phyloP scores from a whole-genome alignment of 2,888 invertebrate species.

The Macroteleia sp. region DNA sequence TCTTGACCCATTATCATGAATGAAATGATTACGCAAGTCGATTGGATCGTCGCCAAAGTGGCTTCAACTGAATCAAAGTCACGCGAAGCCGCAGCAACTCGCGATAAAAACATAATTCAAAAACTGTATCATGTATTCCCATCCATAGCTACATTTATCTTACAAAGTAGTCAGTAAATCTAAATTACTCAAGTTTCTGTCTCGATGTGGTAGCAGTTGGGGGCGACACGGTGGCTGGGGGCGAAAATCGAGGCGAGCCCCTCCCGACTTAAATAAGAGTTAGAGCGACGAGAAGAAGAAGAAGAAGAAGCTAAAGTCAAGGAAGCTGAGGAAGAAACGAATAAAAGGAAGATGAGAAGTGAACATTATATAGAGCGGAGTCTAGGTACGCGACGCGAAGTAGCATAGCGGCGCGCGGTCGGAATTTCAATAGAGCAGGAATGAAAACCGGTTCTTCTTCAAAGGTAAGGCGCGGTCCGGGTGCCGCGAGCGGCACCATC shows the following conservation, averaged over 20 bases:
- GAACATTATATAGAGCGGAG: slow-evolving; percentile 57
- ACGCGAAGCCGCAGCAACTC: slow-evolving; percentile 23
- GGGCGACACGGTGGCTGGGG: too few relatives aligned
- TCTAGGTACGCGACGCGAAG: slow-evolving; percentile 48
- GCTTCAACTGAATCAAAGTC: slow-evolving; percentile 38
- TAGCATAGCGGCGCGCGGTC: slow-evolving; percentile 37
- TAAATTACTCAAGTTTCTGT: slow-evolving; percentile 62
- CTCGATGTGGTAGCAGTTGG: too few relatives aligned
- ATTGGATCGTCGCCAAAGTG: slow-evolving; percentile 57
- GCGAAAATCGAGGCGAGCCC: too few relatives aligned
- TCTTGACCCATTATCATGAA: slow-evolving; percentile 51
- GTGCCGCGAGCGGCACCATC: slow-evolving; percentile 55
- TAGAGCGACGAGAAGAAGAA: too few relatives aligned
- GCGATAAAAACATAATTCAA: slow-evolving; percentile 58
- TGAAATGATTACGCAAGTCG: slow-evolving; percentile 38
- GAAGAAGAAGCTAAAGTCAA: too few relatives aligned
- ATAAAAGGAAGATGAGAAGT: too few relatives aligned
- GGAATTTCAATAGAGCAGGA: slow-evolving; percentile 78
- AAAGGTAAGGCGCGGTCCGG: slow-evolving; percentile 53
- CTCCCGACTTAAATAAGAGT: too few relatives aligned
- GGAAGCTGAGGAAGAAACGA: too few relatives aligned
- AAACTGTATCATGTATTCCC: slow-evolving; percentile 60
- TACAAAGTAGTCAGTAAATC: slow-evolving; percentile 61
- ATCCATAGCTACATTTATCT: slow-evolving; percentile 56
- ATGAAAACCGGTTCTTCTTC: slow-evolving; percentile 74